Percentiles rank a stretch among this genome's conserved stretches.
Conservation (phyloP, 2,113 vertebrate genomes). For the Eira barbara region DNA sequence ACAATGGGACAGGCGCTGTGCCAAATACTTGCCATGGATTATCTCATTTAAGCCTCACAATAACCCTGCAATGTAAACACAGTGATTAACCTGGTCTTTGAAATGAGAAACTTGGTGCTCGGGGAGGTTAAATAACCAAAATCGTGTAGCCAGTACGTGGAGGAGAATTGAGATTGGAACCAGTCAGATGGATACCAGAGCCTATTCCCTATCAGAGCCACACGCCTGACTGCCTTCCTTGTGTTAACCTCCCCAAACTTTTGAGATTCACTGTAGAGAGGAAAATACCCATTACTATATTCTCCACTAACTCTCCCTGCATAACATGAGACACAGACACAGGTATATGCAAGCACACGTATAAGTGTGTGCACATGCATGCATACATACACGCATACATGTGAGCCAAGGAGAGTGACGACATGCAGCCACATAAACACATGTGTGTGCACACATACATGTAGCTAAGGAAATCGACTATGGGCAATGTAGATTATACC, state of each 20-base stretch:
- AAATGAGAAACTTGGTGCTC: background rate
- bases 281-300: background rate
- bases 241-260: background rate
- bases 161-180: background rate
- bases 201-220: background rate
- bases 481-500: background rate
- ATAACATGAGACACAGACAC: background rate
- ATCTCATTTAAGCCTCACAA: constrained; percentile 11
- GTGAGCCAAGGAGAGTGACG: background rate
- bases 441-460: rapidly evolving
- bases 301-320: background rate
- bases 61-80: background rate
- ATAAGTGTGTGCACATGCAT: rapidly evolving
- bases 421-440: no score
- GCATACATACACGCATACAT: rapidly evolving
- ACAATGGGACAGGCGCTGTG: background rate
- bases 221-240: background rate
- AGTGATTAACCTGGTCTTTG: constrained; percentile 2
- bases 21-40: background rate
- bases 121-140: background rate
- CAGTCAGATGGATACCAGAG: constrained; percentile 15
- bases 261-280: background rate
- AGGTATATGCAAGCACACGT: background rate
- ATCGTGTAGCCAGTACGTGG: background rate
- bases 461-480: background rate